A percentile compares a stretch with the other conserved stretches of the same genome.
Conservation (phyloP, 2,113 vertebrate genomes). For the Atlantisia rogersi region DNA sequence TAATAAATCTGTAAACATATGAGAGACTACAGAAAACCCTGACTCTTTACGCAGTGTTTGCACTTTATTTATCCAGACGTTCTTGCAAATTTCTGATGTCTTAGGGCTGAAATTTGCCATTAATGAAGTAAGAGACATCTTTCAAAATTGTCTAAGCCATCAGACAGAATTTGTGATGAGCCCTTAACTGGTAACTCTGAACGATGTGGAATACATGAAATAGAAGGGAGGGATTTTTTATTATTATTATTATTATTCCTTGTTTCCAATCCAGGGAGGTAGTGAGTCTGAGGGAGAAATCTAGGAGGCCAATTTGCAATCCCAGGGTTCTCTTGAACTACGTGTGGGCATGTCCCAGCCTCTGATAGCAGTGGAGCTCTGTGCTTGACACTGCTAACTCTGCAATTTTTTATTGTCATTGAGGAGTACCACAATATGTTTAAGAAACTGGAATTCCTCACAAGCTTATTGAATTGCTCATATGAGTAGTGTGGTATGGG, state of each 20-base stretch:
- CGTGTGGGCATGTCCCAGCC: background rate
- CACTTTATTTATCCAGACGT: background rate
- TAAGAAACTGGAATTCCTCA: background rate
- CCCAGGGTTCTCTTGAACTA: fast-evolving
- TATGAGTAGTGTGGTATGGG: background rate
- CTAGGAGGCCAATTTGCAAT: background rate
- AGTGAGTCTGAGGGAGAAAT: background rate
- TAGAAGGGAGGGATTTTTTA: background rate
- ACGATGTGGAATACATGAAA: background rate
- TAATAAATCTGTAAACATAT: background rate
- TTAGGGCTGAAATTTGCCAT: background rate
- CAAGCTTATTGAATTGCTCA: background rate
- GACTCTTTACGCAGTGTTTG: background rate
- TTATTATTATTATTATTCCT: background rate
- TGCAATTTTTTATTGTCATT: background rate
- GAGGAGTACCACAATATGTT: background rate
- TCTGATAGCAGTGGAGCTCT: background rate
- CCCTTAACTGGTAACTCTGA: background rate
- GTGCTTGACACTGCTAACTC: background rate
- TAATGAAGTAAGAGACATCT: background rate
- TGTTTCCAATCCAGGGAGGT: background rate
- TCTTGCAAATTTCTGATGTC: background rate
- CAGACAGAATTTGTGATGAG: background rate
- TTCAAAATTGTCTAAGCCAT: background rate
- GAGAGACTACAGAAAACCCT: background rate